Base-by-base conservation (phyloP, 2,113 vertebrate species). In the Struthidea cinerea region DNA sequence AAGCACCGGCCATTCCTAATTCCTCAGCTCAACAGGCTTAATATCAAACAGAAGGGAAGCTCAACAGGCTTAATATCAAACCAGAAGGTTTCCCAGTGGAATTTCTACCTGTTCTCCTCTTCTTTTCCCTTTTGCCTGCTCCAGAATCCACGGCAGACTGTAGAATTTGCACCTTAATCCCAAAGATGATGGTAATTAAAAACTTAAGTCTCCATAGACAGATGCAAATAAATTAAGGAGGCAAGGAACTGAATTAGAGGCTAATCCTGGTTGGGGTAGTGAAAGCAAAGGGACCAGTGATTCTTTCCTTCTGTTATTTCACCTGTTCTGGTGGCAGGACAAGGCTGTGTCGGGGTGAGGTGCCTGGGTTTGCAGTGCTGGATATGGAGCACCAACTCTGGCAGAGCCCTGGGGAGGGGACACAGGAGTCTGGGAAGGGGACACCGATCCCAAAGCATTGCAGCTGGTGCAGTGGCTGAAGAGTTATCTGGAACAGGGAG, bases 221-320 rank as follows among this genome's bases (percentile, higher is more conserved):
- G 80, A 86, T 94, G 71, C 90, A 94, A 79, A 94, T 97, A 90
- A 90, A 94, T 90, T 88, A 88, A 86, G 46, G 86, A 93, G 68
- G 73, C 76, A 71, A 64, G 91, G 92, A 68, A 49, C 92, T 94
- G 83, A 84, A 90, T 95, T 94, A 95, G 69, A 87, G 56, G 60
- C 85, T 96, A 94, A 96, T 93, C 94, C 75, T 68, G 10, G 64
- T 61, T 69, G 59, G 24, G 10, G 19, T 6, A 94, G 86, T 94
- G 93, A 96, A 97, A 96, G 92, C 73, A 49, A 64, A 89, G 68
- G 65, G 69, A 16, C 26, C 21, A 6, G 47, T 89, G 84, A 90
- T 89, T 96, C 88, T 93, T 82, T 63, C 87, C 88, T 89, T 82
- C 84, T 95, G 65, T 71, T 91, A 61, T 46, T 96, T 97, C 84